Evolutionary conservation across 2,888 invertebrate genomes (phyloP).

Genomic region (Catocala nupta): DNA sequence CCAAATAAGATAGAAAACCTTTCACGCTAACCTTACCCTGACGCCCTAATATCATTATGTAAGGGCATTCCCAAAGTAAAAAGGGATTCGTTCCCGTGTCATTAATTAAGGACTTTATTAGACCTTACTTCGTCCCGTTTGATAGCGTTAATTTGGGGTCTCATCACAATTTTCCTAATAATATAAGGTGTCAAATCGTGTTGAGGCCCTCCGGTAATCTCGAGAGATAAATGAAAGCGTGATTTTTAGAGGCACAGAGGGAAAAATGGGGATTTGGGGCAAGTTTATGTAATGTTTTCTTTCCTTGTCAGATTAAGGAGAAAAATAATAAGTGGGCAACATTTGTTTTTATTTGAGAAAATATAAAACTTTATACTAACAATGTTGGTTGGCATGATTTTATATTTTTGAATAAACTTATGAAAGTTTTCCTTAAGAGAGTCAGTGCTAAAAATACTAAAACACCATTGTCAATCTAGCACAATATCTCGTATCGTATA

Average conservation of each 20-base stretch:
- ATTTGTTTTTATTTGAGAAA: no score
- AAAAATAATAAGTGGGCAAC: no score
- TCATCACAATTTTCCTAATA: conserved; percentile 42
- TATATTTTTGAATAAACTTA: no score
- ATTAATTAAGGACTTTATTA: conserved; percentile 45
- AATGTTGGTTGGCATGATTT: no score
- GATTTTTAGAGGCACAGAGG: background rate
- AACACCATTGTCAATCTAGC: no score
- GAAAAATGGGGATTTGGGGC: background rate
- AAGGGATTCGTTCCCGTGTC: conserved; percentile 39
- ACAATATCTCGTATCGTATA: no score
- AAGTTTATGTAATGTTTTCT: no score
- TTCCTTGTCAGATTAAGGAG: no score
- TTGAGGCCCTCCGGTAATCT: conserved; percentile 4
- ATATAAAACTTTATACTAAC: no score
- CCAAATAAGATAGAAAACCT: conserved; percentile 17
- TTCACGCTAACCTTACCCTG: conserved; percentile 15
- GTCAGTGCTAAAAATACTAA: no score
- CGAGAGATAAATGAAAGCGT: background rate
- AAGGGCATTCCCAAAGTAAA: conserved; percentile 31
- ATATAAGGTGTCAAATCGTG: conserved; percentile 37
- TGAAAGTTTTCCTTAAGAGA: no score
- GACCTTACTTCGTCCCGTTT: conserved; percentile 38
- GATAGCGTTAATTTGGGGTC: conserved; percentile 34
- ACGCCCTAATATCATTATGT: conserved; percentile 35